Percentiles rank a stretch among this genome's conserved stretches.
These are phyloP conservation scores for Cerceris ruficornis DNA, from an alignment of 2,888 invertebrate genomes.

Conservation along the genomic window DNA sequence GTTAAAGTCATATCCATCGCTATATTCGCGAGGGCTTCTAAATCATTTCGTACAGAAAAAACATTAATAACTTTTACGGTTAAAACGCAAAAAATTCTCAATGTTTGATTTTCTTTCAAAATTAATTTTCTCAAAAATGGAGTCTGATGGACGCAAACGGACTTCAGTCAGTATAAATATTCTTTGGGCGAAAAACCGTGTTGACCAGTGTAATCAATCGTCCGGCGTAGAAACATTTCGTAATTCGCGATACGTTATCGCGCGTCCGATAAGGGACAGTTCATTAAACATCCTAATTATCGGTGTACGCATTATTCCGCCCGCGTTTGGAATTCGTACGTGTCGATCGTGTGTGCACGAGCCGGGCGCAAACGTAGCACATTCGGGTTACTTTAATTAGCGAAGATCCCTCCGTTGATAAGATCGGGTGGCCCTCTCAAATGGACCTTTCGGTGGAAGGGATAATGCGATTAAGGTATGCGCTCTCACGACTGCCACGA, in stretches of 20 bases:
- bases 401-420: slow-evolving; percentile 54
- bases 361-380: slow-evolving; percentile 36
- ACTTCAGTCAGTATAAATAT: no score
- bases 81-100: no score
- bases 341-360: slow-evolving; percentile 17
- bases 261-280: neutral
- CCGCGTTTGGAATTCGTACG: slow-evolving; percentile 29
- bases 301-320: slow-evolving; percentile 8
- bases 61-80: no score
- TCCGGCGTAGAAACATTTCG: neutral
- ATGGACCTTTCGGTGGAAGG: slow-evolving; percentile 31
- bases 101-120: no score
- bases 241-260: neutral
- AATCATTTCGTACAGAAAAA: no score
- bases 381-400: slow-evolving; percentile 67
- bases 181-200: no score
- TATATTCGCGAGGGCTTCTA: no score
- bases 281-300: slow-evolving; percentile 31
- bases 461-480: slow-evolving; percentile 69
- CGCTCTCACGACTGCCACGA: slow-evolving; percentile 60
- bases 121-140: no score
- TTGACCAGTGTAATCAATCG: no score
- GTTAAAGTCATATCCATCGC: no score
- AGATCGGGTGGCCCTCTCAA: slow-evolving; percentile 54
- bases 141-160: no score